Conservation (phyloP, 2,888 invertebrate genomes). For the Tribolium freemani region DNA sequence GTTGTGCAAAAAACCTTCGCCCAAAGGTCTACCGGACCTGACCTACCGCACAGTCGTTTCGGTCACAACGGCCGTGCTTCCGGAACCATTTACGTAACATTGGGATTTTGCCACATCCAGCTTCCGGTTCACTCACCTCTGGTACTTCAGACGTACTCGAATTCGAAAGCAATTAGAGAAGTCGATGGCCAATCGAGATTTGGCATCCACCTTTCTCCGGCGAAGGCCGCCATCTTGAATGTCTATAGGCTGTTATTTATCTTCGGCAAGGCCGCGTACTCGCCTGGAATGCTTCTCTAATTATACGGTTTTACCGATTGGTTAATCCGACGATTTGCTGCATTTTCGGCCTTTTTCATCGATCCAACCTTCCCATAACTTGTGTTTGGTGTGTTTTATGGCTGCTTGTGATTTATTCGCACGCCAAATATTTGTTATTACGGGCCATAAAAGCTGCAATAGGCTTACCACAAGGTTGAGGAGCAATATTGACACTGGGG, state of each 20-base stretch:
- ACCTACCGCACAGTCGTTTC: conserved; percentile 12
- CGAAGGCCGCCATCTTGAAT: conserved; percentile 53
- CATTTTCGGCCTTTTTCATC: conserved; percentile 17
- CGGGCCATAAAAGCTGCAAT: conserved; percentile 13
- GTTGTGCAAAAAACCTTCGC: conserved; percentile 4
- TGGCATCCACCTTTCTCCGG: conserved; percentile 54
- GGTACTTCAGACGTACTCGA: conserved; percentile 8
- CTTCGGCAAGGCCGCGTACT: conserved; percentile 57
- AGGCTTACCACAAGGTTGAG: not conserved
- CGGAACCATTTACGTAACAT: conserved; percentile 20
- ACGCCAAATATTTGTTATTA: conserved; percentile 25
- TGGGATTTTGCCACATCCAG: not conserved
- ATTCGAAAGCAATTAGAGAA: conserved; percentile 31
- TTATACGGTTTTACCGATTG: conserved; percentile 33
- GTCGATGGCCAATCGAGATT: conserved; percentile 43
- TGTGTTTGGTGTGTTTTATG: conserved; percentile 7
- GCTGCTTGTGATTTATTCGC: conserved; percentile 25
- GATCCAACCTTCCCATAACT: not conserved
- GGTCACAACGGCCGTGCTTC: conserved; percentile 7
- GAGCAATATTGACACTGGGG: conserved; percentile 15
- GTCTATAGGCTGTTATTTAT: conserved; percentile 44
- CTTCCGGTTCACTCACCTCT: conserved; percentile 35
- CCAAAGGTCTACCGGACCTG: conserved; percentile 23
- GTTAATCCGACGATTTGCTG: not conserved
- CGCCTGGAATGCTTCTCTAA: conserved; percentile 50